These are phyloP conservation scores for Drosophila histrio DNA, from an alignment of 2,888 invertebrate species.

Conservation along the genomic window DNA sequence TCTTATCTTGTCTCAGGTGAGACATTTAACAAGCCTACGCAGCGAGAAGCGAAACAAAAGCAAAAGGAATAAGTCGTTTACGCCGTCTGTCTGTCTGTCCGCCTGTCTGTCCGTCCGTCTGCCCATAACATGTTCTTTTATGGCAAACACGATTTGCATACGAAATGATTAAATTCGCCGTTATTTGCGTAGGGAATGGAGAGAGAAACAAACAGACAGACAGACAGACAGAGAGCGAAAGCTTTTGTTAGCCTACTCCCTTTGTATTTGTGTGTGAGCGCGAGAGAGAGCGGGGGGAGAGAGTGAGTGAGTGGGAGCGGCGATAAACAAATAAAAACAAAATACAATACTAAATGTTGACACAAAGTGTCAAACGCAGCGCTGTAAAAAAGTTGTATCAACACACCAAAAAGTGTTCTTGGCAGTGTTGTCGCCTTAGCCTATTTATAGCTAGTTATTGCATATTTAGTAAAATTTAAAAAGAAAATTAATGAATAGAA, in stretches of 20 bases:
- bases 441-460: too few relatives aligned
- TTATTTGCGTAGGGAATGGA: constrained; percentile 34
- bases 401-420: too few relatives aligned
- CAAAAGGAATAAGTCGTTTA: constrained; percentile 21
- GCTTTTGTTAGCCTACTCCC: constrained; percentile 35
- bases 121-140: constrained; percentile 58
- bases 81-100: constrained; percentile 1
- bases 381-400: constrained; percentile 46
- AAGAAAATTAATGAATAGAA: too few relatives aligned
- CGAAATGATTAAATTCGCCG: constrained; percentile 66
- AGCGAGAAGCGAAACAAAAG: constrained; percentile 15
- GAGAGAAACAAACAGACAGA: constrained; percentile 1
- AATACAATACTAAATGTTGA: constrained; percentile 46
- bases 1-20: constrained; percentile 59
- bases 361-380: constrained; percentile 39
- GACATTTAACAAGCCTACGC: constrained; percentile 23
- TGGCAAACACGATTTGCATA: constrained; percentile 71
- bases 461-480: too few relatives aligned
- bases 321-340: constrained; percentile 16
- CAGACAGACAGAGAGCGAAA: background rate
- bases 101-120: constrained; percentile 12
- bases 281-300: background rate
- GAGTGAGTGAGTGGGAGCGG: background rate
- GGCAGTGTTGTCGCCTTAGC: too few relatives aligned
- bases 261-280: constrained; percentile 30